Base-by-base conservation (phyloP, 2,888 invertebrate species). In the Elysia crispata region DNA sequence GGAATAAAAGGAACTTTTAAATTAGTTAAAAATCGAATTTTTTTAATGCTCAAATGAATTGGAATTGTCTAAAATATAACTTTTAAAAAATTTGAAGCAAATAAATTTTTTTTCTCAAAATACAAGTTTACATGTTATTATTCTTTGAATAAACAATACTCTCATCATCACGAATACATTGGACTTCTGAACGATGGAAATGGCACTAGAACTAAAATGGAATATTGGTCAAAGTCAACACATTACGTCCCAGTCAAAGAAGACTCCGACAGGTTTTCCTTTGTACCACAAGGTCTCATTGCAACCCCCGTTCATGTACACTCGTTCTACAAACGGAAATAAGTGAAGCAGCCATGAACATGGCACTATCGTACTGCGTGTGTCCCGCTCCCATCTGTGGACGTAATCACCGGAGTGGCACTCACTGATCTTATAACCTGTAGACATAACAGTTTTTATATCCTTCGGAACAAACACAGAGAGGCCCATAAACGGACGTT, bases 321-420 rank as follows among this genome's bases (percentile, higher is more conserved):
- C n/a, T 23, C 84, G 79, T 8, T 30, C n/a, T 11, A 85, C 86
- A 70, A 85, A 82, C 0, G 85, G 84, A 49, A 77, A 84, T 28
- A 64, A 77, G 30, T 75, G 62, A n/a, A 67, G 57, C 8, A 86
- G 82, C 8, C 64, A n/a, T 5, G 69, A 72, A 76, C 86, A 86
- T 18, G 78, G 75, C 13, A 86, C 76, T 1, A 74, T 67, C 20
- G 30, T 60, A n/a, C 50, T n/a, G 6, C 25, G 20, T 0, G 18
- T 31, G 0, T 25, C 5, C 13, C 54, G 54, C 50, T 85, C 85
- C 18, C 41, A 54, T 49, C 54, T 81, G 66, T 85, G 85, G 64
- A 77, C 74, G 70, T 82, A 85, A 1, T 15, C 28, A 25, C 77
- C 80, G 0, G 82, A 79, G 31, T 69, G 13, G 64, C 85, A 85